A percentile compares a stretch with the other conserved stretches of the same genome.
These are phyloP conservation scores for Drosophila buzzatii DNA, from an alignment of 2,888 invertebrate genomes.

Conservation along the genomic window DNA sequence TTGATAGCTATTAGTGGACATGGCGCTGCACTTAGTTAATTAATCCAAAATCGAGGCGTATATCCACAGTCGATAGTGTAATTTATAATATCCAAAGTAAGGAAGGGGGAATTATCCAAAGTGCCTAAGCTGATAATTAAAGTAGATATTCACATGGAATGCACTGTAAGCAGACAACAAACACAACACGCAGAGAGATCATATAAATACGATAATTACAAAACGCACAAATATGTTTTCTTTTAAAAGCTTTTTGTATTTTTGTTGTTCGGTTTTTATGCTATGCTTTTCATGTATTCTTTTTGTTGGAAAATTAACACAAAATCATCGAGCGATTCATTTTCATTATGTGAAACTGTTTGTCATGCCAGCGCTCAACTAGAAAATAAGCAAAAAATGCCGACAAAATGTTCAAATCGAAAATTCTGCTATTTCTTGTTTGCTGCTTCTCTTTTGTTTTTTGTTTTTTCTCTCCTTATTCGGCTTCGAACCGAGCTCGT, in stretches of 20 bases:
- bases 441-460: neutral
- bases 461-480: neutral
- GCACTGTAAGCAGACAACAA: slow-evolving; percentile 74
- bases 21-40: slow-evolving; percentile 47
- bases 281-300: slow-evolving; percentile 13
- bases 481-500: slow-evolving; percentile 25
- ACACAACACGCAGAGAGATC: slow-evolving; percentile 56
- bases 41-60: slow-evolving; percentile 60
- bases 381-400: slow-evolving; percentile 67
- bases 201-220: slow-evolving; percentile 58
- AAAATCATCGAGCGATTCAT: slow-evolving; percentile 63
- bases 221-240: slow-evolving; percentile 63
- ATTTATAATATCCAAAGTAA: slow-evolving; percentile 51
- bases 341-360: slow-evolving; percentile 65
- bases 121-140: slow-evolving; percentile 60
- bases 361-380: slow-evolving; percentile 71
- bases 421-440: slow-evolving; percentile 18
- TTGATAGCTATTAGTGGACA: slow-evolving; percentile 65
- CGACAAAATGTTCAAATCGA: slow-evolving; percentile 29
- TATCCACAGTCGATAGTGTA: slow-evolving; percentile 43
- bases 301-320: slow-evolving; percentile 57
- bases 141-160: slow-evolving; percentile 73
- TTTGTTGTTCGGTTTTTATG: slow-evolving; percentile 22
- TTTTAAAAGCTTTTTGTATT: slow-evolving; percentile 27
- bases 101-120: slow-evolving; percentile 65